Evolutionary conservation across 2,113 vertebrate species (phyloP), one percentile per base, ranked within the genome.

Genomic region (Periophthalmus modestus): DNA sequence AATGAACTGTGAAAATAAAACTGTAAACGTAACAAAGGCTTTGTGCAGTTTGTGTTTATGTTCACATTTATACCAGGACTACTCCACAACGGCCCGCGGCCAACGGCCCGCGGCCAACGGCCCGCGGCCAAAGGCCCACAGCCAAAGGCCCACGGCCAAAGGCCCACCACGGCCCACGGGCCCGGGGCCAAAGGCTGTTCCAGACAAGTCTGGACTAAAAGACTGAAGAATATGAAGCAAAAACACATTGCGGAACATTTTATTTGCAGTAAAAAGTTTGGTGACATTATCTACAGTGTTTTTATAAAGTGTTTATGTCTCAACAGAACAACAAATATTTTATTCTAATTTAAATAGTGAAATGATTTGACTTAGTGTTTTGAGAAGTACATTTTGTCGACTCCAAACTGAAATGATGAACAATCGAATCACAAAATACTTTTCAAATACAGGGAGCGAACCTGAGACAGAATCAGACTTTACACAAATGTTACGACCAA

Each of bases 1-100:
- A 66, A 70, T 72, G 52, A 28, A 85, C 82, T 85, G 83, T 86
- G 83, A 89, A 80, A 89, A 87, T 88, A 82, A 91, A 87, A 77
- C 50, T 59, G 61, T 54, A 69, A n/a, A 71, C 77, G 46, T 15
- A 34, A 62, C 18, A 14, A 18, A 34, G 28, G 57, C 11, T 62
- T 18, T 34, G 24, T 16, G 28, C 33, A 0, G 5, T 16, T 33
- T 61, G 2, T 61, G 1, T 15, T 28, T 0, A 7, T 33, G 50
- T 19, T 52, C 5, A 16, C 15, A 2, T 47, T 47, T 47, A 2
- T 47, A 28, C 28, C 28, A 28, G 28, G 28, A 28, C 28, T 28
- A 28, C 3, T 28, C 28, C 1, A 28, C 28, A 28, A 3, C 1
- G 3, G 28, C 28, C 28, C 28, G 28, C 28, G 28, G 28, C 28